Evolutionary conservation across 2,113 vertebrate genomes (phyloP).

Genomic region (Bagarius yarrelli): DNA sequence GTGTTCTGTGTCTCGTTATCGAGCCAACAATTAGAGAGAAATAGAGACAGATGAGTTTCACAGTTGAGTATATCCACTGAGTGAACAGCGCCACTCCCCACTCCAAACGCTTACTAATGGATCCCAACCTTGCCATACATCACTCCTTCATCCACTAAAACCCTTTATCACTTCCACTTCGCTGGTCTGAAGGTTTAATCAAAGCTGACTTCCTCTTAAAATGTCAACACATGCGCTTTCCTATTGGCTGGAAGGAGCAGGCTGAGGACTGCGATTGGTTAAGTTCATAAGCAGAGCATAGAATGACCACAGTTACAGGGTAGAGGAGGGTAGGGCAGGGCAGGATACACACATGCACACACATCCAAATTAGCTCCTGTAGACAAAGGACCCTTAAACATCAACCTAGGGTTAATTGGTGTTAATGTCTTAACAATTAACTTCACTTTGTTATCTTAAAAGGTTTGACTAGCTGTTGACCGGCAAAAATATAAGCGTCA

Average conservation of each 20-base stretch:
- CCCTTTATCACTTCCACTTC: slow-evolving; percentile 58
- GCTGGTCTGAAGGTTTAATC: slow-evolving; percentile 70
- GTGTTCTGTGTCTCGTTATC: not conserved
- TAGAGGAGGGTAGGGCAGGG: slow-evolving; percentile 48
- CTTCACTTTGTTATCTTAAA: no score
- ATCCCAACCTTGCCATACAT: slow-evolving; percentile 34
- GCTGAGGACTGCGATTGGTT: slow-evolving; percentile 38
- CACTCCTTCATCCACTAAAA: slow-evolving; percentile 26
- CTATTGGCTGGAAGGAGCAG: slow-evolving; percentile 63
- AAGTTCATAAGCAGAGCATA: slow-evolving; percentile 52
- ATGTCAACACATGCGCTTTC: slow-evolving; percentile 59
- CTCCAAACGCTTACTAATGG: slow-evolving; percentile 5
- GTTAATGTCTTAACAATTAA: not conserved
- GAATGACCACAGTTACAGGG: slow-evolving; percentile 61
- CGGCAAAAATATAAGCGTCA: not conserved
- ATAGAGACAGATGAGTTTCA: slow-evolving; percentile 35
- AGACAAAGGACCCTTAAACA: slow-evolving; percentile 26
- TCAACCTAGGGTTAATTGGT: not conserved
- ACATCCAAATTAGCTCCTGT: slow-evolving; percentile 37
- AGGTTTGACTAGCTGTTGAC: not conserved
- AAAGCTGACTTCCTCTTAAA: slow-evolving; percentile 61
- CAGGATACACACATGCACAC: slow-evolving; percentile 34
- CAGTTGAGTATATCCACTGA: not conserved
- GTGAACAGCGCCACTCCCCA: not conserved
- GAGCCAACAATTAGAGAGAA: not conserved